Conservation (phyloP, 2,113 vertebrate species). For the Tupaia chinensis region DNA sequence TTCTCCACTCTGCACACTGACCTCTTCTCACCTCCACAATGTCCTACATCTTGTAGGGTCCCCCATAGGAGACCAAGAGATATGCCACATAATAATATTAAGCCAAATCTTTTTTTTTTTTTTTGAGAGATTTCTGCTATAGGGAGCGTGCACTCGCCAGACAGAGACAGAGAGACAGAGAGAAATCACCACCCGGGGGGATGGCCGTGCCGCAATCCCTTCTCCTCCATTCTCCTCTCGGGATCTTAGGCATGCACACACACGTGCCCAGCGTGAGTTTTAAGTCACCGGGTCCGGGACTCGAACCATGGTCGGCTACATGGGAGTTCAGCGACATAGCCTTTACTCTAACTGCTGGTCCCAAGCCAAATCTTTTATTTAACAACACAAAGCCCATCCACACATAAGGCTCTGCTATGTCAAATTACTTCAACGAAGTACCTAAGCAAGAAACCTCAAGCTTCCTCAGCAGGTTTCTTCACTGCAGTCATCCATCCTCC, state of each 20-base stretch:
- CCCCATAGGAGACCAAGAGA: neutral
- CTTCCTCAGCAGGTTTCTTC: neutral
- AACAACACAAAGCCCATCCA: neutral
- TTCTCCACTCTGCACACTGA: neutral
- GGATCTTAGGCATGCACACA: too few species aligned
- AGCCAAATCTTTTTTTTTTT: neutral
- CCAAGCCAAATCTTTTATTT: neutral
- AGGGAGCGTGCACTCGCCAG: too few species aligned
- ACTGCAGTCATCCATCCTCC: neutral
- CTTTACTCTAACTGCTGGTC: too few species aligned
- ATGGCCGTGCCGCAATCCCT: too few species aligned
- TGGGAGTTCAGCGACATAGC: too few species aligned
- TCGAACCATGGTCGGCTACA: too few species aligned
- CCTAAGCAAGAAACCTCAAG: neutral
- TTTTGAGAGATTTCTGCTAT: too few species aligned
- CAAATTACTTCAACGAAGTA: neutral
- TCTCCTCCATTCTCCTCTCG: too few species aligned
- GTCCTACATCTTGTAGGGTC: neutral
- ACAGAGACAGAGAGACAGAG: too few species aligned
- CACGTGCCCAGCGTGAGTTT: too few species aligned
- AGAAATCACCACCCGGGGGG: too few species aligned
- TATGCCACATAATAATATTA: neutral
- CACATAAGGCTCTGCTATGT: neutral
- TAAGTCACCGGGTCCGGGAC: too few species aligned
- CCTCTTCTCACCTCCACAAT: neutral